Evolutionary conservation across 2,888 invertebrate species (phyloP).

Genomic region (Plagodis pulveraria): DNA sequence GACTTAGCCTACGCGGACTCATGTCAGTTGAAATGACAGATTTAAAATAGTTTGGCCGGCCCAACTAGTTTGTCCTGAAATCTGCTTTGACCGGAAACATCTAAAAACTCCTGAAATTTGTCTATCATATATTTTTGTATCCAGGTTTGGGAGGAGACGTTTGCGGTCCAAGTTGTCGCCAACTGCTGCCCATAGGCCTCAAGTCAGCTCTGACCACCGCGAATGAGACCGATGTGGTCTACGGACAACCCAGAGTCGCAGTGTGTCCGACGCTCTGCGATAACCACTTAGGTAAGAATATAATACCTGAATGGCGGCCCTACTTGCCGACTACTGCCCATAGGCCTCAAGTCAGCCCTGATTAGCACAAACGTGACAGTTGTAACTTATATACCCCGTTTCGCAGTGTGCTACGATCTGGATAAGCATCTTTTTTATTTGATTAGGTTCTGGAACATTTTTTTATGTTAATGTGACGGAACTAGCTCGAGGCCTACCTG

Average conservation of each 20-base stretch:
- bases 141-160: conserved; percentile 82
- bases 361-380: conserved; percentile 49
- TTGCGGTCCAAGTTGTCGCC: conserved; percentile 80
- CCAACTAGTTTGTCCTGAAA: no score
- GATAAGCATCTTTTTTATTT: conserved; percentile 67
- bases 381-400: conserved; percentile 70
- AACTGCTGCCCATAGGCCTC: conserved; percentile 79
- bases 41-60: no score
- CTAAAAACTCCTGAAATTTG: no score
- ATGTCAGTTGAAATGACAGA: no score
- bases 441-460: no score
- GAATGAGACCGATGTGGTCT: conserved; percentile 54
- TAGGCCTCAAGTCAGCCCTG: conserved; percentile 67
- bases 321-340: conserved; percentile 80
- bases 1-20: no score
- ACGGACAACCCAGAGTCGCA: conserved; percentile 73
- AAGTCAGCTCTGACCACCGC: conserved; percentile 52
- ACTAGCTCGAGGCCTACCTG: no score
- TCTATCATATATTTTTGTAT: background rate
- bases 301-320: conserved; percentile 66
- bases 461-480: no score
- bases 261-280: conserved; percentile 86
- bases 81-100: no score
- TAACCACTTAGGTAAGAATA: conserved; percentile 79
- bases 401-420: conserved; percentile 86